Conservation (phyloP, 1,140 invertebrate species). For the Metaphire vulgaris region DNA sequence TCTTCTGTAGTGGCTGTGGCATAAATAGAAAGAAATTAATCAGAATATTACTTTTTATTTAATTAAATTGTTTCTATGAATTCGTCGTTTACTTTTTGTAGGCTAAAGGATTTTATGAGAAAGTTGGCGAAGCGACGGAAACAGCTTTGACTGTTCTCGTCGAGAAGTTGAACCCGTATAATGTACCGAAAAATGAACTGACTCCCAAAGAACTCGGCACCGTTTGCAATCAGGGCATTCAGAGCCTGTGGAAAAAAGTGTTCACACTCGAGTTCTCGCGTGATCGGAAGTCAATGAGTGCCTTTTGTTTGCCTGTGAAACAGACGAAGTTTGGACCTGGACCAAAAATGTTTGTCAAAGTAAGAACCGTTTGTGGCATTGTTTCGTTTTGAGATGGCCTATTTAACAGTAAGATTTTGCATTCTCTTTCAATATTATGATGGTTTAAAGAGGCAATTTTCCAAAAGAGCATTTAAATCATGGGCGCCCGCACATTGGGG, state of each 20-base stretch:
- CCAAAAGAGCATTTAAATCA: no score
- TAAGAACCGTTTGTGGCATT: slow-evolving; percentile 30
- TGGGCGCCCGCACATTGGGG: no score
- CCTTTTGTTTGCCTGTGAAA: slow-evolving; percentile 85
- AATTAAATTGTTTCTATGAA: no score
- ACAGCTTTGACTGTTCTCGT: slow-evolving; percentile 95
- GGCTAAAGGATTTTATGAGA: slow-evolving; percentile 63
- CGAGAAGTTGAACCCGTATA: slow-evolving; percentile 93
- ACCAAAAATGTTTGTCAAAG: slow-evolving; percentile 92
- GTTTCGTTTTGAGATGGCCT: background rate
- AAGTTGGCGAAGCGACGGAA: slow-evolving; percentile 98
- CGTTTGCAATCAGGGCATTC: slow-evolving; percentile 75
- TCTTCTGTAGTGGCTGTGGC: no score
- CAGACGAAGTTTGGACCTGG: slow-evolving; percentile 70
- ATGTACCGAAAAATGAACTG: slow-evolving; percentile 76
- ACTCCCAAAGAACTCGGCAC: slow-evolving; percentile 87
- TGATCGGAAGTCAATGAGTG: slow-evolving; percentile 99
- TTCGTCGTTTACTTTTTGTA: no score
- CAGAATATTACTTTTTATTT: no score
- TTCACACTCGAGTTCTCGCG: slow-evolving; percentile 99
- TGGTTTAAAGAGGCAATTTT: no score
- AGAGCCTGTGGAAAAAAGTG: slow-evolving; percentile 59
- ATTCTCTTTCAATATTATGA: no score
- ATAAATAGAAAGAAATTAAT: no score
- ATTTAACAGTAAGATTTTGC: no score